Percentiles rank a stretch among this genome's conserved stretches.
Evolutionary conservation across 2,888 invertebrate genomes (phyloP).

Genomic region (Leucoptera coffeella): DNA sequence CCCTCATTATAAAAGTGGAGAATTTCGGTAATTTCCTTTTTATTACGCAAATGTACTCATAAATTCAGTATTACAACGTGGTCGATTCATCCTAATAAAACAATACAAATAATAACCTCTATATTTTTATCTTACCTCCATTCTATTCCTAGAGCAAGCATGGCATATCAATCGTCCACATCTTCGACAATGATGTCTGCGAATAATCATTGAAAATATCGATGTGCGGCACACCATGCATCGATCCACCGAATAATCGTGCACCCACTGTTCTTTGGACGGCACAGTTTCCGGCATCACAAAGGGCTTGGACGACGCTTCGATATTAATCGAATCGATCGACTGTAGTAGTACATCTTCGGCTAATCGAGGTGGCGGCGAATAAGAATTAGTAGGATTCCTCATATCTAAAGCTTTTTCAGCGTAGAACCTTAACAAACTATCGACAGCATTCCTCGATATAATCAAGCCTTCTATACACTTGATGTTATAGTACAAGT

Average conservation of each 20-base stretch:
- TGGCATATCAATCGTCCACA: conserved; percentile 87
- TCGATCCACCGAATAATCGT: conserved; percentile 65
- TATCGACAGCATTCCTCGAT: conserved; percentile 60
- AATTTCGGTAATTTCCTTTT: too few species aligned
- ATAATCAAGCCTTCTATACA: conserved; percentile 49
- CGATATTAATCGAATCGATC: conserved; percentile 57
- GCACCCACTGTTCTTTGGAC: conserved; percentile 72
- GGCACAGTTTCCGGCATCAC: conserved; percentile 75
- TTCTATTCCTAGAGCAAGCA: conserved; percentile 70
- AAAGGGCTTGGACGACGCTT: conserved; percentile 57
- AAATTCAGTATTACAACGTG: too few species aligned
- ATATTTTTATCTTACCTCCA: conserved; percentile 67
- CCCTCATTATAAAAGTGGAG: too few species aligned
- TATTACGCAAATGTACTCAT: too few species aligned
- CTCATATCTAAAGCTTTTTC: conserved; percentile 73
- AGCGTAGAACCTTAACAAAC: conserved; percentile 66
- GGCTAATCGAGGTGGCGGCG: conserved; percentile 29
- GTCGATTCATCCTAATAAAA: too few species aligned
- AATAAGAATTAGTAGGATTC: conserved; percentile 23
- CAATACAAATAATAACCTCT: too few species aligned
- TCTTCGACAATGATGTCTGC: conserved; percentile 86
- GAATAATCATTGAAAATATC: conserved; percentile 80
- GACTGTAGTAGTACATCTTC: conserved; percentile 55
- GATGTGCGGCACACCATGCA: conserved; percentile 77
- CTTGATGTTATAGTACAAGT: conserved; percentile 55